Conservation (phyloP, 2,113 vertebrate species). For the Sander lucioperca region DNA sequence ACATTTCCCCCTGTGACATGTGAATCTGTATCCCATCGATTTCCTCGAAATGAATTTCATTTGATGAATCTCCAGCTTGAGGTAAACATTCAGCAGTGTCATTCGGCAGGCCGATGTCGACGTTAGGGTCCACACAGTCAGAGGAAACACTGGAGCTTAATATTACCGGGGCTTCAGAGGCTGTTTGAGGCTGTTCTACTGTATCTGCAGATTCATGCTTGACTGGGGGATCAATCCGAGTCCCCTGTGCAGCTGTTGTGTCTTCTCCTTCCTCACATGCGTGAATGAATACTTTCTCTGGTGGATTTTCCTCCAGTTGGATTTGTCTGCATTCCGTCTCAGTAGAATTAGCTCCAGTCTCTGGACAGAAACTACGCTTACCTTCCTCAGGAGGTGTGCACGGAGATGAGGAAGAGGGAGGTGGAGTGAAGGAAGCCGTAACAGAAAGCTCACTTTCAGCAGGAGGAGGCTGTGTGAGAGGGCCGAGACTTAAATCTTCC, state of each 20-base stretch:
- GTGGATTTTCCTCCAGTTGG: background rate
- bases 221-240: background rate
- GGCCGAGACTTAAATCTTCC: background rate
- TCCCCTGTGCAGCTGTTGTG: background rate
- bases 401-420: background rate
- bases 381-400: background rate
- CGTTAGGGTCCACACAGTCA: background rate
- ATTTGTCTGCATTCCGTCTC: background rate
- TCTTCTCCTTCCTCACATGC: background rate
- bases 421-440: background rate
- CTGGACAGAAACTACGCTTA: background rate
- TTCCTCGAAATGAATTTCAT: background rate
- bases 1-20: background rate
- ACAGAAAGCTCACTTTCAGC: background rate
- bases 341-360: background rate
- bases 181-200: constrained; percentile 7
- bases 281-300: background rate
- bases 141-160: background rate
- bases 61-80: background rate
- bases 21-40: background rate
- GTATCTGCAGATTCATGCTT: background rate
- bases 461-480: background rate
- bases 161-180: background rate
- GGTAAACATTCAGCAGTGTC: background rate
- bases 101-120: background rate